Conservation (phyloP, 2,113 vertebrate genomes). For the Hystrix brachyura region DNA sequence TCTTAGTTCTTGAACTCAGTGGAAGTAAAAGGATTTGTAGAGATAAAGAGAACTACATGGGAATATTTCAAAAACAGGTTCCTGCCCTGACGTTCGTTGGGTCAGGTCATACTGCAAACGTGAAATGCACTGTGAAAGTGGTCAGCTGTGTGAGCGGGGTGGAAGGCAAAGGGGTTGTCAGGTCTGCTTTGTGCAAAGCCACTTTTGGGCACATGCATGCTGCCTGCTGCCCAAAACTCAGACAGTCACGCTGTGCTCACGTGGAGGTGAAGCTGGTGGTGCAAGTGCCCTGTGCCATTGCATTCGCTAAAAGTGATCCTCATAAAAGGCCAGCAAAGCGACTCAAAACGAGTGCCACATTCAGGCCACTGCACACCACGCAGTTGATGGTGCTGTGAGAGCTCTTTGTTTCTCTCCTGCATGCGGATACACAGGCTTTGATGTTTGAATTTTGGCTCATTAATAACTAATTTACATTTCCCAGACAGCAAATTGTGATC, state of each 20-base stretch:
- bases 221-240: background rate
- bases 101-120: background rate
- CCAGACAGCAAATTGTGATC: conserved; percentile 88
- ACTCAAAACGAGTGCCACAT: conserved; percentile 49
- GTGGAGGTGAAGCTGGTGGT: conserved; percentile 33
- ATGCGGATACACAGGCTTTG: conserved; percentile 80
- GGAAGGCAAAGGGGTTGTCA: background rate
- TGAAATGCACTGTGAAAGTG: background rate
- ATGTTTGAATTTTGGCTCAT: conserved; percentile 87
- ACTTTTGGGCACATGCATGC: rapidly evolving
- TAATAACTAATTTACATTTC: conserved; percentile 90
- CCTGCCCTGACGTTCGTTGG: background rate
- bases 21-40: background rate
- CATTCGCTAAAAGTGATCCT: conserved; percentile 26
- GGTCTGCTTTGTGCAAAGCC: background rate
- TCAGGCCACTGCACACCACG: conserved; percentile 33
- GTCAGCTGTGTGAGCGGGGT: background rate
- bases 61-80: background rate
- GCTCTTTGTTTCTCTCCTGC: conserved; percentile 82
- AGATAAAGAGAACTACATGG: background rate
- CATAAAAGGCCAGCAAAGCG: background rate
- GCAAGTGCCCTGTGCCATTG: background rate
- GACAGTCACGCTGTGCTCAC: background rate
- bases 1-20: background rate
- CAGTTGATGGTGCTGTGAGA: conserved; percentile 61